Evolutionary conservation across 1,140 invertebrate species (phyloP).

Genomic region (Drosophila lacteicornis): DNA sequence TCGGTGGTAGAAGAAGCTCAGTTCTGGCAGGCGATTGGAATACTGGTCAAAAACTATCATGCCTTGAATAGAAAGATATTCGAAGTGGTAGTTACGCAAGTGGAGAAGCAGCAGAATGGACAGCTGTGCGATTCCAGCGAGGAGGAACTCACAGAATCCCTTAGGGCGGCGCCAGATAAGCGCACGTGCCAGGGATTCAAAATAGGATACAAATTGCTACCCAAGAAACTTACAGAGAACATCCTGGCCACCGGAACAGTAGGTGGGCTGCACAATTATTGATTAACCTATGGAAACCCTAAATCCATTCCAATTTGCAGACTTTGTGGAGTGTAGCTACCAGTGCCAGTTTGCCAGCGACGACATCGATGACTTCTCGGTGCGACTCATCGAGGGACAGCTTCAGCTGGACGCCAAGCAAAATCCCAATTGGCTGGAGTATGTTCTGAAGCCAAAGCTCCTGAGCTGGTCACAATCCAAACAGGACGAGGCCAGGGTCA

Average conservation of each 20-base stretch:
- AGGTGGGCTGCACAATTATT: slow-evolving; percentile 31
- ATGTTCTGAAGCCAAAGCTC: slow-evolving; percentile 53
- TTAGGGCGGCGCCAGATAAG: not conserved
- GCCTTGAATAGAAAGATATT: slow-evolving; percentile 81
- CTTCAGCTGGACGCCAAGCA: slow-evolving; percentile 19
- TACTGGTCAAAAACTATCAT: slow-evolving; percentile 78
- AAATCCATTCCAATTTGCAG: slow-evolving; percentile 14
- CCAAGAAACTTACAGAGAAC: slow-evolving; percentile 62
- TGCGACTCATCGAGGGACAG: slow-evolving; percentile 26
- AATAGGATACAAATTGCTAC: slow-evolving; percentile 67
- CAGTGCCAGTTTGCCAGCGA: slow-evolving; percentile 52
- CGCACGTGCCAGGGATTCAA: slow-evolving; percentile 49
- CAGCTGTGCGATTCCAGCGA: slow-evolving; percentile 35
- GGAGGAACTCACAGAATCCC: slow-evolving; percentile 37
- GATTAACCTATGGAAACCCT: no score
- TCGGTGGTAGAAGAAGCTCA: slow-evolving; percentile 52
- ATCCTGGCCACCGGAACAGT: slow-evolving; percentile 60
- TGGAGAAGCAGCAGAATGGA: slow-evolving; percentile 44
- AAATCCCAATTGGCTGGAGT: slow-evolving; percentile 46
- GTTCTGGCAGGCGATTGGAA: slow-evolving; percentile 68
- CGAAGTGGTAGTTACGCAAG: slow-evolving; percentile 56
- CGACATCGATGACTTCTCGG: slow-evolving; percentile 50
- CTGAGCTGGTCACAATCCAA: slow-evolving; percentile 56
- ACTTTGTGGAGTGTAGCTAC: slow-evolving; percentile 49
- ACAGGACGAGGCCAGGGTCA: slow-evolving; percentile 20